Percentiles rank a stretch among this genome's conserved stretches.
Evolutionary conservation across 2,113 vertebrate genomes (phyloP).

Genomic region (Gadus chalcogrammus): DNA sequence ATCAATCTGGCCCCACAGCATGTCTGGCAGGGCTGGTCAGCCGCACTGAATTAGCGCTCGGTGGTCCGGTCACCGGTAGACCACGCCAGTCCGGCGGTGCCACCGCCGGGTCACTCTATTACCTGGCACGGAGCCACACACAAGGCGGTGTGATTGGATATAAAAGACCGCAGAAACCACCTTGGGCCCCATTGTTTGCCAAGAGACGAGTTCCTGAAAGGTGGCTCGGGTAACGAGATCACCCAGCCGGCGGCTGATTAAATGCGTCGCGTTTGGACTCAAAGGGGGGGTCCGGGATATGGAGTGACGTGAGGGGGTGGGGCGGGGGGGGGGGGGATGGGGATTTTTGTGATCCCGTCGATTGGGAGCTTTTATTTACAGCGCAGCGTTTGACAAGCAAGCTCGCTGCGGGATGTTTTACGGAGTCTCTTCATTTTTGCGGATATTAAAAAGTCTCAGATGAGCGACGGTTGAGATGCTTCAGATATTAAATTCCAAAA

Average conservation of each 20-base stretch:
- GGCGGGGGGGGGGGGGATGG: no score
- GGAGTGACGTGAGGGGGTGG: no score
- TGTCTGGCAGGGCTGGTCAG: constrained; percentile 26
- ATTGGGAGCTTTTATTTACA: no score
- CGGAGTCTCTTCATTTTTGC: no score
- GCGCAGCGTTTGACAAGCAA: no score
- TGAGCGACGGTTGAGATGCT: no score
- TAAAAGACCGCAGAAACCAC: constrained; percentile 13
- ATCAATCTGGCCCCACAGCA: constrained; percentile 53
- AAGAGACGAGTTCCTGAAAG: no score
- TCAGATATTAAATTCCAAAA: no score
- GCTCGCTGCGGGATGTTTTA: no score
- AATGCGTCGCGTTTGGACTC: constrained; percentile 2
- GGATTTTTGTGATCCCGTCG: no score
- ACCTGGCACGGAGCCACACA: constrained; percentile 33
- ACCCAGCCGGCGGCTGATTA: constrained; percentile 39
- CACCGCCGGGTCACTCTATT: constrained; percentile 20
- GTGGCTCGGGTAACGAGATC: constrained; percentile 42
- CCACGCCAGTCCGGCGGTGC: background rate
- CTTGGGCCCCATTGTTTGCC: constrained; percentile 15
- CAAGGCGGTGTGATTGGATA: constrained; percentile 33
- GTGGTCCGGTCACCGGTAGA: constrained; percentile 24
- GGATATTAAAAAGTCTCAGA: no score
- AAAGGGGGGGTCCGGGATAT: no score
- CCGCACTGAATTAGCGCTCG: constrained; percentile 41